Evolutionary conservation across 2,113 vertebrate species (phyloP), one percentile per base, ranked within the genome.

Genomic region (Crotalus horridus): DNA sequence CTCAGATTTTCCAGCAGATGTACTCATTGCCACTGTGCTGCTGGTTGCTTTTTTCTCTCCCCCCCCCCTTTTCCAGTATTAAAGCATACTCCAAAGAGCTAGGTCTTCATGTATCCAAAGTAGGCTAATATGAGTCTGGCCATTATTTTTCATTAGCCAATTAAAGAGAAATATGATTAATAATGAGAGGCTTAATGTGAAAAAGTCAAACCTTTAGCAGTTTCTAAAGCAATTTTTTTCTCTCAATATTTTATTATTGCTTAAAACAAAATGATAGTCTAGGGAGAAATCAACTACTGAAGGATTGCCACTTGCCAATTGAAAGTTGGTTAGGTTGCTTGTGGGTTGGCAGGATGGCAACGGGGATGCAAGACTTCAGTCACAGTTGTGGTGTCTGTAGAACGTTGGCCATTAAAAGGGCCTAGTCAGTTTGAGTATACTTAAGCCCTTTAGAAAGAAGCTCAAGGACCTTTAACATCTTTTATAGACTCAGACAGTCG

Each of bases 401-500:
- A 87, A 29, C 21, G 21, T 29, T 48, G 20, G 61, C n/a, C 24
- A 1, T 64, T 89, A 58, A 55, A 53, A 91, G 89, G 58, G 90
- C 53, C 6, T 39, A 91, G 87, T 92, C 89, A 58, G 89, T 91
- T 1, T 10, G 43, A 94, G 92, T 87, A 95, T 90, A 90, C 59
- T 93, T 94, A 92, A 95, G 91, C 89, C 88, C 92, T 86, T 90
- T 43, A 89, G 58, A 93, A 95, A 21, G 13, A 4, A 24, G 55
- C 48, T 94, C 33, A 33, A 48, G 89, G 48, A 23, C 69, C 91
- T 95, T 93, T 87, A 93, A 85, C 54, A 91, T 26, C 91, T 91
- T 94, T 23, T n/a, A 89, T 93, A 64, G 61, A 95, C 81, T 17
- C 90, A 95, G 91, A 90, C 46, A 95, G 94, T 56, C 87, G 93